Conservation (phyloP, 2,797 vertebrate species). For the Sciaenops ocellatus region DNA sequence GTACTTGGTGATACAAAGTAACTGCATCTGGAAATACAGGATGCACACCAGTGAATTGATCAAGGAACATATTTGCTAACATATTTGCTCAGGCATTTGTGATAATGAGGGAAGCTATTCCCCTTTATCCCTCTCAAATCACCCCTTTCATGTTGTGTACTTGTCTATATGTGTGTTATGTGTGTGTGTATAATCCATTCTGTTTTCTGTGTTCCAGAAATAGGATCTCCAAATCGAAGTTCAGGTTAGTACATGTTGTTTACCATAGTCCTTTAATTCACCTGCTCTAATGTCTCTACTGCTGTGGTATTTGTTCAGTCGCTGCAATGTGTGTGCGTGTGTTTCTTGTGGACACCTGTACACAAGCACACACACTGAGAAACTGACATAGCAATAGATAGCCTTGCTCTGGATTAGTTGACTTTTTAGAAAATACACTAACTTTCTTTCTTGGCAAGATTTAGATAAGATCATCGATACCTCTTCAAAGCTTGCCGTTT, state of each 20-base stretch:
- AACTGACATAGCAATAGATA: background rate
- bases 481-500: background rate
- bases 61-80: constrained; percentile 30
- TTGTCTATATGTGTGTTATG: constrained; percentile 75
- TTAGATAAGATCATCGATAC: background rate
- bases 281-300: constrained; percentile 59
- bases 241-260: constrained; percentile 95
- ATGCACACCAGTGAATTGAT: constrained; percentile 18
- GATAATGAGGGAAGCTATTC: constrained; percentile 40
- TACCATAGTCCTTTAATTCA: constrained; percentile 64
- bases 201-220: constrained; percentile 97
- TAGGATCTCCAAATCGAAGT: constrained; percentile 99
- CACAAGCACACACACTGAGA: constrained; percentile 30
- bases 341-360: constrained; percentile 7
- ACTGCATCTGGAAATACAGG: constrained; percentile 6
- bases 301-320: constrained; percentile 47
- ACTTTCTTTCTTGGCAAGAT: constrained; percentile 1
- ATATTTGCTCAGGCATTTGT: background rate
- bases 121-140: constrained; percentile 65
- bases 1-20: background rate
- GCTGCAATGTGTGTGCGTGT: constrained; percentile 34
- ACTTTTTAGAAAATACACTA: background rate
- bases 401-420: constrained; percentile 10
- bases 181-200: constrained; percentile 89
- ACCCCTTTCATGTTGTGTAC: constrained; percentile 69